Conservation (phyloP, 2,113 vertebrate genomes). For the Sigmodon hispidus region DNA sequence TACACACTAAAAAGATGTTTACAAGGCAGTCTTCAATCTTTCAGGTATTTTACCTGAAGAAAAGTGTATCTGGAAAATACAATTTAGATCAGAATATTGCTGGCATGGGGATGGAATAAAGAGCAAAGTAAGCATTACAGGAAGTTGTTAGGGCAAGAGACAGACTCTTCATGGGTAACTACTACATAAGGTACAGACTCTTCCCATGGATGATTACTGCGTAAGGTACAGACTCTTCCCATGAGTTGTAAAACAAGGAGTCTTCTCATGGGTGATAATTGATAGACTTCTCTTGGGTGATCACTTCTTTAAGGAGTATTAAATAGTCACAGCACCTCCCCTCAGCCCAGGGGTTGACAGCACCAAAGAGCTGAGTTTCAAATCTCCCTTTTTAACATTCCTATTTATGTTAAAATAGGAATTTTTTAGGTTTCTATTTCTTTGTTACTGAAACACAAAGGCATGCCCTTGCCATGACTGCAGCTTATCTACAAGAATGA, state of each 20-base stretch:
- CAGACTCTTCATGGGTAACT: neutral
- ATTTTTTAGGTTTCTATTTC: neutral
- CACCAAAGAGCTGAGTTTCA: neutral
- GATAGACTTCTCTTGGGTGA: neutral
- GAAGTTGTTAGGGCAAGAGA: neutral
- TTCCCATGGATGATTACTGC: neutral
- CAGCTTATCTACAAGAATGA: neutral
- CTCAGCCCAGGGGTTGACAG: neutral
- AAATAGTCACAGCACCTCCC: neutral
- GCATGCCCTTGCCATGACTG: neutral
- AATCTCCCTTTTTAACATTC: neutral
- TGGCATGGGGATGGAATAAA: neutral
- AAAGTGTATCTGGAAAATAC: slow-evolving; percentile 21
- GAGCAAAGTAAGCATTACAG: neutral
- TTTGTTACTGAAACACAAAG: neutral
- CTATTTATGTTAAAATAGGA: too few species aligned
- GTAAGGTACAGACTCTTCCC: neutral
- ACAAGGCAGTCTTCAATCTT: neutral
- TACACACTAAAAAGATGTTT: neutral
- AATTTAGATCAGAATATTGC: neutral
- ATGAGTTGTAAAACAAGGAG: neutral
- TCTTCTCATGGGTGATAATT: neutral
- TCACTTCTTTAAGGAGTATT: neutral
- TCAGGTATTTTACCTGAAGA: neutral
- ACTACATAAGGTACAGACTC: neutral